Evolutionary conservation across 92 coral and sea anemone genomes (phyloP).

Genomic region (Plumapathes pennacea): DNA sequence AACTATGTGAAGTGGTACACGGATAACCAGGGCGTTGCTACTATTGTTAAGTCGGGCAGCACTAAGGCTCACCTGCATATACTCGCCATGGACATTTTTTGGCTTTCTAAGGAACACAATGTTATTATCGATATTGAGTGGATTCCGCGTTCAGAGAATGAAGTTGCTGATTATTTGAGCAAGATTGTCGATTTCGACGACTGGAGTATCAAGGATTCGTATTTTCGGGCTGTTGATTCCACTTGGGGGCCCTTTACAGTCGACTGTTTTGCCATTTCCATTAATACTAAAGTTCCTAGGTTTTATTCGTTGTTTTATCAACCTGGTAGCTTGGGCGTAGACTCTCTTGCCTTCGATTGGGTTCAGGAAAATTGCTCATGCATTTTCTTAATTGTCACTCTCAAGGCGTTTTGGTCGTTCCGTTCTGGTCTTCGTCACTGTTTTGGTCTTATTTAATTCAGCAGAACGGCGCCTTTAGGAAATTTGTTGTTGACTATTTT

Average conservation of each 20-base stretch:
- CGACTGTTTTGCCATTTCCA: constrained; percentile 45
- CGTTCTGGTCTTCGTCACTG: constrained; percentile 29
- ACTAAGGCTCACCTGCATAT: constrained; percentile 35
- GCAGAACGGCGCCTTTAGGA: constrained; percentile 15
- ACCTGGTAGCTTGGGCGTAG: constrained; percentile 45
- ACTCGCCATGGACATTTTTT: constrained; percentile 41
- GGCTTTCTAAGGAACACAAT: constrained; percentile 14
- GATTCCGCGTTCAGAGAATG: constrained; percentile 32
- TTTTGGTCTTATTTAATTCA: constrained; percentile 37
- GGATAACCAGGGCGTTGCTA: constrained; percentile 33
- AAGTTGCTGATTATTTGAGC: constrained; percentile 45
- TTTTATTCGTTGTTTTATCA: constrained; percentile 44
- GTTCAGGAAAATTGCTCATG: constrained; percentile 23
- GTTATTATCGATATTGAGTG: constrained; percentile 30
- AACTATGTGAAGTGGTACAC: constrained; percentile 34
- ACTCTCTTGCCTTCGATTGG: constrained; percentile 28
- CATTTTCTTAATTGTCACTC: constrained; percentile 12
- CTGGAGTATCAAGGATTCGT: constrained; percentile 41
- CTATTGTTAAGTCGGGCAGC: constrained; percentile 41
- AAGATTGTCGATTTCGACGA: constrained; percentile 50
- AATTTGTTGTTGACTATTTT: constrained; percentile 32
- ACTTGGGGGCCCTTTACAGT: constrained; percentile 36
- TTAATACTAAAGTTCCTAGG: constrained; percentile 19
- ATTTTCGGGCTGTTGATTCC: constrained; percentile 20
- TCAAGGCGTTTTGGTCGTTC: constrained; percentile 37